These are phyloP conservation scores for Anguilla japonica DNA, from an alignment of 2,113 vertebrate species.

Conservation along the genomic window DNA sequence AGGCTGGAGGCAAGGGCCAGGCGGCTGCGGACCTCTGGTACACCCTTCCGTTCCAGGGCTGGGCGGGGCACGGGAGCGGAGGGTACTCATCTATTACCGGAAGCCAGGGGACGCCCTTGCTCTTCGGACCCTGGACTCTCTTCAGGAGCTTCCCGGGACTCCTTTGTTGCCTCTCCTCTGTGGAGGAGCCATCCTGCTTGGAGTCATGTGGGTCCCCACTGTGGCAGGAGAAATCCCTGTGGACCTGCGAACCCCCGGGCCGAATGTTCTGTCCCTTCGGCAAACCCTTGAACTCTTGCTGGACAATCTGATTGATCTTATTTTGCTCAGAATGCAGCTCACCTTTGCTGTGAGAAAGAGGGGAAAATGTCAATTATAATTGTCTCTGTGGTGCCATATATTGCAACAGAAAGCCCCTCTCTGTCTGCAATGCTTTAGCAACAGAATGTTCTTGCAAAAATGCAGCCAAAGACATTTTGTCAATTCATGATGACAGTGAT, in stretches of 20 bases:
- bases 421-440: neutral
- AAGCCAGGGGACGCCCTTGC: conserved; percentile 31
- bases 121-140: conserved; percentile 16
- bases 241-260: conserved; percentile 33
- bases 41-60: conserved; percentile 32
- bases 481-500: neutral
- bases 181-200: conserved; percentile 1
- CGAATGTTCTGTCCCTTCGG: conserved; percentile 23
- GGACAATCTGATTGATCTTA: conserved; percentile 37
- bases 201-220: conserved; percentile 20
- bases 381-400: no score
- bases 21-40: conserved; percentile 25
- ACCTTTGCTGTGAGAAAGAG: neutral
- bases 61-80: conserved; percentile 21
- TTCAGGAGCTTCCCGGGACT: conserved; percentile 23
- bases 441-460: neutral
- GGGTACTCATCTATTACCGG: conserved; percentile 28
- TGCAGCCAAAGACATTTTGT: neutral
- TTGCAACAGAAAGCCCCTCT: neutral
- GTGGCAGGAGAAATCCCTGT: conserved; percentile 17
- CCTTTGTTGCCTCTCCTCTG: conserved; percentile 17
- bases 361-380: neutral
- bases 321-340: conserved; percentile 29
- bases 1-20: conserved; percentile 18
- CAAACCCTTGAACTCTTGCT: conserved; percentile 28